Evolutionary conservation across 2,888 invertebrate genomes (phyloP), one percentile per base, ranked within the genome.

Genomic region (Orgyia antiqua): DNA sequence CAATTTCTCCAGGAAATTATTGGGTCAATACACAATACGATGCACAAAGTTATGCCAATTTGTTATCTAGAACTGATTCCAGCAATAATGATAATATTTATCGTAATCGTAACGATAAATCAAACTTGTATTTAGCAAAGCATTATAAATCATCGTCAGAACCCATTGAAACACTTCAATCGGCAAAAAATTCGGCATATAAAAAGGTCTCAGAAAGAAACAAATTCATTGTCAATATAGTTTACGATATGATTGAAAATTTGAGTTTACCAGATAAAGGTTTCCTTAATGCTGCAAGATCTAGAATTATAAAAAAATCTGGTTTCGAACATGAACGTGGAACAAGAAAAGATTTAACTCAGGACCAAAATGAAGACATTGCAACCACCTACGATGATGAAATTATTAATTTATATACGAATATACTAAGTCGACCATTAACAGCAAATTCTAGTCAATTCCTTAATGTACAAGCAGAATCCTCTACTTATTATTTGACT

Each of bases 1-100:
- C 70, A 9, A 63, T 80, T 3, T 69, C 65, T 8, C 74, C 82
- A n/a, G 64, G 62, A 5, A 54, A 56, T 4, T 9, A 36, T 5
- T 51, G 45, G 48, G 10, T 39, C 5, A 44, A 39, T 25, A 19
- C 38, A 8, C 35, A 44, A 31, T 31, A 27, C n/a, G 43, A 43
- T 23, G 8, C 27, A 9, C 10, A 13, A 23, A 21, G 36, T 30
- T n/a, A n/a, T n/a, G n/a, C n/a, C n/a, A n/a, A n/a, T n/a, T n/a
- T n/a, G n/a, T n/a, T n/a, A n/a, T n/a, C n/a, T n/a, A n/a, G n/a
- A n/a, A n/a, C n/a, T n/a, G n/a, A n/a, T n/a, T n/a, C n/a, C n/a
- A n/a, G n/a, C n/a, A n/a, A n/a, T n/a, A n/a, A n/a, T n/a, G n/a
- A 15, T 21, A 19, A 25, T 2, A 9, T 7, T 13, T n/a, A 3